Evolutionary conservation across 2,113 vertebrate genomes (phyloP).

Genomic region (Neoarius graeffei): DNA sequence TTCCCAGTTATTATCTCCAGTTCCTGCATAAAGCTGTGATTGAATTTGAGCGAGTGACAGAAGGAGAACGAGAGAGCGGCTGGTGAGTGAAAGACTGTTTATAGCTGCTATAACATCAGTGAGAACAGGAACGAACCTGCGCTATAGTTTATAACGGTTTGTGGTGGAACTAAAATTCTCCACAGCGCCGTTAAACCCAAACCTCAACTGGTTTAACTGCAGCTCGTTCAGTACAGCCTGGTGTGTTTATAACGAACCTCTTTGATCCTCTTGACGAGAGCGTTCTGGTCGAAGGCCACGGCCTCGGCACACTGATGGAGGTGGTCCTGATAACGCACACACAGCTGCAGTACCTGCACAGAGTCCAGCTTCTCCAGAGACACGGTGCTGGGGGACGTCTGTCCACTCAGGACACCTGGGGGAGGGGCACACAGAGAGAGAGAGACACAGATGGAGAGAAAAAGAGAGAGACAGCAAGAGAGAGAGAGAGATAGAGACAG

Average conservation of each 20-base stretch:
- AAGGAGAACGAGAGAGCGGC: no score
- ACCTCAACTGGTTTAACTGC: no score
- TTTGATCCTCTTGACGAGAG: conserved; percentile 93
- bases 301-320: conserved; percentile 96
- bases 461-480: background rate
- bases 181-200: no score
- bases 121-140: no score
- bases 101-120: background rate
- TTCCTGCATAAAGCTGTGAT: no score
- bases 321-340: conserved; percentile 92
- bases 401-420: conserved; percentile 89
- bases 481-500: background rate
- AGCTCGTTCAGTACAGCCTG: background rate
- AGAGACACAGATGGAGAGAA: no score
- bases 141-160: no score
- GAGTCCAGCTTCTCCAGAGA: conserved; percentile 89
- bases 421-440: background rate
- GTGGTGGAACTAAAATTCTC: no score
- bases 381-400: conserved; percentile 84
- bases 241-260: conserved; percentile 75
- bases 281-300: conserved; percentile 96
- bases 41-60: no score
- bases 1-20: no score
- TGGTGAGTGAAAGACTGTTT: background rate
- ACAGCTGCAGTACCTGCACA: conserved; percentile 91